Evolutionary conservation across 2,797 vertebrate species (phyloP), one percentile per base, ranked within the genome.

Genomic region (Pyrocephalus nanus): DNA sequence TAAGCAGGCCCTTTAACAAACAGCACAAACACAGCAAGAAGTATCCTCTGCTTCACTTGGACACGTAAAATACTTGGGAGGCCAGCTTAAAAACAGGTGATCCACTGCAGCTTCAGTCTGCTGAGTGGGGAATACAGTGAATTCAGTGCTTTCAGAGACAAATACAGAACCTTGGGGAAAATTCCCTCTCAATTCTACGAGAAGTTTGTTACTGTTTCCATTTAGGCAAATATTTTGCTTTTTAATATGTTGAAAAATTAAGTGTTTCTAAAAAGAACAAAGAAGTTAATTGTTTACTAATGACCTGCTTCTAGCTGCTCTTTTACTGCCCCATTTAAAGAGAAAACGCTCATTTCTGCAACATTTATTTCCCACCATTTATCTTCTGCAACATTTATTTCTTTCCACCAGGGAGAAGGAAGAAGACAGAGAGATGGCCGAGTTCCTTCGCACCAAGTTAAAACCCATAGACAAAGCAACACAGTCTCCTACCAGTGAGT

Each of bases 361-460:
- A 92, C 32, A 48, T 64, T 79, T 45, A 6, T 48, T 90, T 84
- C 87, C 43, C 21, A 38, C 38, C 38, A 38, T 38, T 38, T 38
- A 38, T 38, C 57, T 75, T 60, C n/a, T 87, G 13, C 70, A 69
- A 92, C 32, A 48, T 64, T 79, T 45, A 6, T 47, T 72, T 93
- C 32, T 45, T 93, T 53, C 47, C 51, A 80, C 73, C 97, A 99
- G 99, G 97, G 99, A 99, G 96, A 98, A 98, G 91, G 99, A 99
- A 97, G 99, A 99, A 97, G 99, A 99, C 97, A 99, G 99, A 82
- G 99, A 99, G 97, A 99, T 99, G 99, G 99, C 98, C 0, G 99
- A 99, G 97, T 99, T 99, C 97, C 98, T 99, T 95, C 98, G 98
- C 93, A 98, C 98, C 97, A 99, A 99, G 97, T 98, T 99, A 97